Percentiles rank a stretch among this genome's conserved stretches.
Conservation (phyloP, 1,140 invertebrate species). For the Mylabris phalerata region DNA sequence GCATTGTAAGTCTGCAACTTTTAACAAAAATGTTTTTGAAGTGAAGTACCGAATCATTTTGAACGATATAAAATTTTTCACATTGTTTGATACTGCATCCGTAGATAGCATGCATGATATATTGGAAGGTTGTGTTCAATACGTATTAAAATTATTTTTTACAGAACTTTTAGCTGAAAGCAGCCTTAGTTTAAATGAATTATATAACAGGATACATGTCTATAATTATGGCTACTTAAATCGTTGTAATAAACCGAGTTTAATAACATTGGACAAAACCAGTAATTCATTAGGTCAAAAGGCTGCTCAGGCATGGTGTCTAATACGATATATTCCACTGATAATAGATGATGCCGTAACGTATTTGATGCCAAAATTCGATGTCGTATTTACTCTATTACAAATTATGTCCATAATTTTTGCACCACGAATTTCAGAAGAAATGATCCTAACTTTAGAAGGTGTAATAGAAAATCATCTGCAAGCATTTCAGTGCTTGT, state of each 20-base stretch:
- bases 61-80: constrained; percentile 11
- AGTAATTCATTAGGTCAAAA: background rate
- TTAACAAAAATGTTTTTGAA: background rate
- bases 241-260: background rate
- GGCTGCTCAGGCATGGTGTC: background rate
- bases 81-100: constrained; percentile 3
- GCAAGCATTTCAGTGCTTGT: background rate
- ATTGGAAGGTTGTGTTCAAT: constrained; percentile 1
- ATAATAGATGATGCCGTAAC: too few species aligned
- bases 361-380: too few species aligned
- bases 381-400: too few species aligned
- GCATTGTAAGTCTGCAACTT: background rate
- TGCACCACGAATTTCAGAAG: too few species aligned
- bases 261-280: background rate
- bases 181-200: background rate
- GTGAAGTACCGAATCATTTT: constrained; percentile 1
- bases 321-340: background rate
- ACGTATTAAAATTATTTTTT: constrained; percentile 5
- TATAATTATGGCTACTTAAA: background rate
- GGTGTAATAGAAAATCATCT: background rate
- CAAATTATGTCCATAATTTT: too few species aligned
- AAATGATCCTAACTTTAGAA: background rate
- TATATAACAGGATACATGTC: background rate
- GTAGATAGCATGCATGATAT: constrained; percentile 17
- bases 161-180: background rate